These are phyloP conservation scores for Apodemus agrarius DNA, from an alignment of 2,797 vertebrate species.

Conservation along the genomic window DNA sequence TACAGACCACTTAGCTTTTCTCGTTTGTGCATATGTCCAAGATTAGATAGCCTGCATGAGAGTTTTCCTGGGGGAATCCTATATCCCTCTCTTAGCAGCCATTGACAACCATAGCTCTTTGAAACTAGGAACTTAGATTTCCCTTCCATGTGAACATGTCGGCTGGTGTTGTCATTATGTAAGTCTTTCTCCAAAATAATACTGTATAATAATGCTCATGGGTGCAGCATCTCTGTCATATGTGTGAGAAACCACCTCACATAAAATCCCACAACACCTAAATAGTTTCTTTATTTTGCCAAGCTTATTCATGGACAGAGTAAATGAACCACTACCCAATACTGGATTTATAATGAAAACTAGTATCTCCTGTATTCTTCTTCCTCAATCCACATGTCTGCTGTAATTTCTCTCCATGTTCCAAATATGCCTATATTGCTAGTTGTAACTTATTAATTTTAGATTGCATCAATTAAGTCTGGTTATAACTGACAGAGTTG, in stretches of 20 bases:
- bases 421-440: not conserved
- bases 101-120: not conserved
- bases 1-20: not conserved
- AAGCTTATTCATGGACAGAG: not conserved
- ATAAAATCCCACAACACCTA: not conserved
- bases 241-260: not conserved
- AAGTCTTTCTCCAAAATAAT: not conserved
- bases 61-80: not conserved
- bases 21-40: not conserved
- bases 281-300: conserved; percentile 5
- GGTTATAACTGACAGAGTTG: not conserved
- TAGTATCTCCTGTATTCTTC: not conserved
- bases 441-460: not conserved
- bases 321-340: not conserved
- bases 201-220: not conserved
- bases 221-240: not conserved
- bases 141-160: not conserved
- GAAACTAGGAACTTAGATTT: not conserved
- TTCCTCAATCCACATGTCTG: not conserved
- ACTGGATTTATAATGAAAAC: conserved; percentile 27
- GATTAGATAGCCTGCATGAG: not conserved
- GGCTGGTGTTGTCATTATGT: not conserved
- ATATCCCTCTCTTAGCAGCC: not conserved
- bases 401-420: not conserved
- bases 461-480: not conserved